Percentiles rank a stretch among this genome's conserved stretches.
Conservation (phyloP, 2,797 vertebrate species). For the Manis javanica region DNA sequence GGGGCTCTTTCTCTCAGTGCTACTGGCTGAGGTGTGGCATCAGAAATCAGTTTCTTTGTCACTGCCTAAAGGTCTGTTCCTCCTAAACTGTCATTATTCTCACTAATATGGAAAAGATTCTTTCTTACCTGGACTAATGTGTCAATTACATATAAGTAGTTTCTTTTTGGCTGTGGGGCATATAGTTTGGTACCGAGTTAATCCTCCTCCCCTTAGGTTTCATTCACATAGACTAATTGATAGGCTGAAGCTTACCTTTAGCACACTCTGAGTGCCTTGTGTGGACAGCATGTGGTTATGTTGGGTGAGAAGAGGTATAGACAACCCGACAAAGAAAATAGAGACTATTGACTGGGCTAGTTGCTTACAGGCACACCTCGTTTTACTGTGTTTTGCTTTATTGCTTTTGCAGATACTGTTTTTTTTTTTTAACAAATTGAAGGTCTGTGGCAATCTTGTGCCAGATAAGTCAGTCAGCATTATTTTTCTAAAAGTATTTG, state of each 20-base stretch:
- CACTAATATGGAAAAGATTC: neutral
- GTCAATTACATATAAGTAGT: neutral
- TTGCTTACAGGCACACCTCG: neutral
- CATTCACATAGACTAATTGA: neutral
- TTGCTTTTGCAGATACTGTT: too few relatives aligned
- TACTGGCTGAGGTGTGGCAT: neutral
- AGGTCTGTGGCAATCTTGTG: too few relatives aligned
- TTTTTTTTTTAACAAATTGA: too few relatives aligned
- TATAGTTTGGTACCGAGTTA: neutral
- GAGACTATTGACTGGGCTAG: neutral
- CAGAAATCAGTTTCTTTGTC: neutral
- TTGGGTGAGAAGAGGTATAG: neutral
- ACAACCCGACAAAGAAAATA: neutral
- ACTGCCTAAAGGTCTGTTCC: neutral
- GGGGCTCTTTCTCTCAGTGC: neutral
- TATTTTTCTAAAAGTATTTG: too few relatives aligned
- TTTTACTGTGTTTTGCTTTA: too few relatives aligned
- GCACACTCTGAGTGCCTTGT: neutral
- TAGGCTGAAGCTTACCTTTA: neutral
- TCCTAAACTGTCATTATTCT: neutral
- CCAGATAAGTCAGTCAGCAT: too few relatives aligned
- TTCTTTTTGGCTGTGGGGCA: constrained; percentile 9
- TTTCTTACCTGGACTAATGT: neutral
- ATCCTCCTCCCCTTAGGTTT: neutral
- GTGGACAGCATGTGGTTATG: neutral